phyloP scores from a whole-genome alignment of 2,888 invertebrate species.

The Nesidiocoris tenuis region DNA sequence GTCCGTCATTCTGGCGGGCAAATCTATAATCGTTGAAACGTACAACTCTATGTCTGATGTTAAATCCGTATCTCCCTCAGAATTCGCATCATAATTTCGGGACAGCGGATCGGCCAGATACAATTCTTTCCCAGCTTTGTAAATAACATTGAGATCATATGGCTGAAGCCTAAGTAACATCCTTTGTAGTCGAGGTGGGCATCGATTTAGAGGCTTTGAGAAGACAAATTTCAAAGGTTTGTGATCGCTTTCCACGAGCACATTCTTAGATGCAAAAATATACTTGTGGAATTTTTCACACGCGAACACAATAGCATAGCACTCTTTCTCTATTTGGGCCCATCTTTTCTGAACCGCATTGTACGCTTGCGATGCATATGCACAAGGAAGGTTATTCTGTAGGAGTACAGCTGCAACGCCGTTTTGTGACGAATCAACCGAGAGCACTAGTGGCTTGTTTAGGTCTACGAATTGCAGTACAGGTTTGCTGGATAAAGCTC shows the following conservation, averaged over 20 bases:
- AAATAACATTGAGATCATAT: slow-evolving; percentile 44
- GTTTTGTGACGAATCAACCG: slow-evolving; percentile 46
- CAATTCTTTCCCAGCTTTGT: slow-evolving; percentile 51
- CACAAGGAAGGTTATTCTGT: slow-evolving; percentile 52
- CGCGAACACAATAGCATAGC: slow-evolving; percentile 49
- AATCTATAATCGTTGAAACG: slow-evolving; percentile 46
- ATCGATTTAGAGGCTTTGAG: slow-evolving; percentile 41
- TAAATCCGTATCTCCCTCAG: slow-evolving; percentile 44
- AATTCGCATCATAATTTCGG: slow-evolving; percentile 39
- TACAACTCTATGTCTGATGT: slow-evolving; percentile 44
- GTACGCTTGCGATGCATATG: slow-evolving; percentile 53
- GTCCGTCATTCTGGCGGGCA: slow-evolving; percentile 49
- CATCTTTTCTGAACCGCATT: slow-evolving; percentile 52
- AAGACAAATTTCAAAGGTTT: slow-evolving; percentile 42
- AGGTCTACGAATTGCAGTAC: slow-evolving; percentile 49
- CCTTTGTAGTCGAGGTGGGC: slow-evolving; percentile 44
- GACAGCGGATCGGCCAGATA: slow-evolving; percentile 50
- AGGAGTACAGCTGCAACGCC: slow-evolving; percentile 53
- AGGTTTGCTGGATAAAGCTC: slow-evolving; percentile 48
- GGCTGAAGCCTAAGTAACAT: slow-evolving; percentile 38
- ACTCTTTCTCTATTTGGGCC: slow-evolving; percentile 55
- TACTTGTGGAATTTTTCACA: slow-evolving; percentile 53
- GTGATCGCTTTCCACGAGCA: slow-evolving; percentile 39
- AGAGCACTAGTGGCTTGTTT: slow-evolving; percentile 51
- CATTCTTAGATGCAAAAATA: slow-evolving; percentile 41